Conservation (phyloP, 2,797 vertebrate species). For the Syngnathus rostellatus region DNA sequence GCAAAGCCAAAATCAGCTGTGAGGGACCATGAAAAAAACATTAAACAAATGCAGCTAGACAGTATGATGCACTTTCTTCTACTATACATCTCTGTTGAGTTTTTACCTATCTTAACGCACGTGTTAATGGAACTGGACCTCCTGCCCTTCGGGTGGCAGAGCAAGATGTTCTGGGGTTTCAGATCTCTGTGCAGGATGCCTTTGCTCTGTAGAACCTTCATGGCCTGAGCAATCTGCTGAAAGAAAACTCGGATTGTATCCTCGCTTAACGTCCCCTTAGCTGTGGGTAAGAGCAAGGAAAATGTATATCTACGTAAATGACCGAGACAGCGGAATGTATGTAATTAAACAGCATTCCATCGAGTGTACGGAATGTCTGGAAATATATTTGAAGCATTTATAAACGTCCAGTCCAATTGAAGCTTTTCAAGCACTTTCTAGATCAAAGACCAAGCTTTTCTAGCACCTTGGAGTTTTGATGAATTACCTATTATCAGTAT, state of each 20-base stretch:
- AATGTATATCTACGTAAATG: background rate
- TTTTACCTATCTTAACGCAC: slow-evolving; percentile 84
- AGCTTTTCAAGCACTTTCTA: background rate
- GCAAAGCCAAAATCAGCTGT: slow-evolving; percentile 96
- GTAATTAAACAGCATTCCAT: background rate
- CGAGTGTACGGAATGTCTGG: background rate
- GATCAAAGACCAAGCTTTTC: background rate
- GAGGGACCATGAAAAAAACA: background rate
- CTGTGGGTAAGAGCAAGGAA: slow-evolving; percentile 52
- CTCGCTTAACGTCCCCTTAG: slow-evolving; percentile 88
- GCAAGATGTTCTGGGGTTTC: slow-evolving; percentile 95
- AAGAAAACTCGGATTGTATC: slow-evolving; percentile 93
- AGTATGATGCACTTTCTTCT: background rate
- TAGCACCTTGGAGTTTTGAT: background rate
- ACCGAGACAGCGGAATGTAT: background rate
- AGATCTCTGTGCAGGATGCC: slow-evolving; percentile 93
- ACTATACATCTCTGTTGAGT: background rate
- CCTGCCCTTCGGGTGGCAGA: slow-evolving; percentile 78
- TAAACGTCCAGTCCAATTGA: background rate
- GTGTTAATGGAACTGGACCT: slow-evolving; percentile 81
- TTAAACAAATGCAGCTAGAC: background rate
- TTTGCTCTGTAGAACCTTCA: slow-evolving; percentile 87
- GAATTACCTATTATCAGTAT: background rate
- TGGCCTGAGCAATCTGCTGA: slow-evolving; percentile 90
- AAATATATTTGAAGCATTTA: background rate